These are phyloP conservation scores for Aurelia sp. DNA, from an alignment of 30 jellyfish, hydroid and myxozoan genomes.

Conservation along the genomic window DNA sequence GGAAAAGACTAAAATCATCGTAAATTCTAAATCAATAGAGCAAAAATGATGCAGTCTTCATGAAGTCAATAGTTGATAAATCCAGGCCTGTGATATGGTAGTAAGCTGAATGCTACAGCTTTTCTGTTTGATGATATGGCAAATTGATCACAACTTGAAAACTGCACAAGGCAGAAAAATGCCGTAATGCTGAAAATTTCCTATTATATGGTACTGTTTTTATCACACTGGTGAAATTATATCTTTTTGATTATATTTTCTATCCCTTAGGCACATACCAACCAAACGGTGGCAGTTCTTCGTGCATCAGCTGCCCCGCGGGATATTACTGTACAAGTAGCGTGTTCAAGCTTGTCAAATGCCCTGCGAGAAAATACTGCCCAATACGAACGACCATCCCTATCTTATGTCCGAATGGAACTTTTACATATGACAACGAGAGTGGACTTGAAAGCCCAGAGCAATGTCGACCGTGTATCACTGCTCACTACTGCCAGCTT, in stretches of 20 bases:
- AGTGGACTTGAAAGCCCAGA: slow-evolving; percentile 84
- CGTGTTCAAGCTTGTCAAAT: slow-evolving; percentile 70
- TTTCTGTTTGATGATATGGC: too few relatives aligned
- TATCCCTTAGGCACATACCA: slow-evolving; percentile 88
- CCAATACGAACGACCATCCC: slow-evolving; percentile 85
- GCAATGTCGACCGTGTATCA: slow-evolving; percentile 86
- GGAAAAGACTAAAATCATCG: too few relatives aligned
- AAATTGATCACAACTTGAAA: too few relatives aligned
- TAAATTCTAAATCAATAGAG: too few relatives aligned
- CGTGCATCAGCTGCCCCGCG: slow-evolving; percentile 92
- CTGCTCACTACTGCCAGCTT: slow-evolving; percentile 83
- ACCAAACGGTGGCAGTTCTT: slow-evolving; percentile 57
- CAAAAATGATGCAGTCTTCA: too few relatives aligned
- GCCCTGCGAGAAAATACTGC: slow-evolving; percentile 95
- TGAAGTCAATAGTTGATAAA: too few relatives aligned
- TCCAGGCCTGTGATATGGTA: too few relatives aligned
- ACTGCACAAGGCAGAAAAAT: too few relatives aligned
- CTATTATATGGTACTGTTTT: background rate
- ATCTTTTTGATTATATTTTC: background rate
- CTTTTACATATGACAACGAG: slow-evolving; percentile 83
- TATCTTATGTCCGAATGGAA: slow-evolving; percentile 94
- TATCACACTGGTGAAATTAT: background rate
- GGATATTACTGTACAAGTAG: slow-evolving; percentile 93
- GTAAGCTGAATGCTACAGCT: too few relatives aligned
- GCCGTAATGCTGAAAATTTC: background rate